These are phyloP conservation scores for Phengaris arion DNA, from an alignment of 2,888 invertebrate species.

Conservation along the genomic window DNA sequence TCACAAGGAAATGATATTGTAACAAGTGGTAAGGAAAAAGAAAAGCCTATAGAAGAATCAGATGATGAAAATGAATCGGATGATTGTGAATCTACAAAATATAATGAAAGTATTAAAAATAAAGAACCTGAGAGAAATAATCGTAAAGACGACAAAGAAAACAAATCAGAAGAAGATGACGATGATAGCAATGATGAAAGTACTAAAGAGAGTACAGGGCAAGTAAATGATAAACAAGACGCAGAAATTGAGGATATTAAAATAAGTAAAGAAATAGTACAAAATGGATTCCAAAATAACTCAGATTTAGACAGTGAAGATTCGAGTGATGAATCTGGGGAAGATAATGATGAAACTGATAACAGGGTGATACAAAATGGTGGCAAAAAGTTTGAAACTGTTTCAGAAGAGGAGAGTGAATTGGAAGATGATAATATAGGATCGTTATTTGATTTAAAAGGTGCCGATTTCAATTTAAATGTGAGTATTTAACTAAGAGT, in stretches of 20 bases:
- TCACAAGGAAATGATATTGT: neutral
- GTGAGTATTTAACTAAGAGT: conserved; percentile 43
- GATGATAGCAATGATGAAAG: conserved; percentile 37
- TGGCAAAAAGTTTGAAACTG: conserved; percentile 30
- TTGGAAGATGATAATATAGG: conserved; percentile 46
- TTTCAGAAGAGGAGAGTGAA: conserved; percentile 20
- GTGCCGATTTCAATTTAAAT: conserved; percentile 63
- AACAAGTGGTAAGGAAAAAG: neutral
- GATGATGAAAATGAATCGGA: conserved; percentile 34
- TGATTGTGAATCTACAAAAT: conserved; percentile 30
- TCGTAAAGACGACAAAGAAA: neutral
- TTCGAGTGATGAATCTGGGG: conserved; percentile 23
- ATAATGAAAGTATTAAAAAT: conserved; percentile 12
- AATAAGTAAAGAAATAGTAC: neutral
- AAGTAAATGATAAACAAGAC: conserved; percentile 38
- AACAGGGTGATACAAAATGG: conserved; percentile 33
- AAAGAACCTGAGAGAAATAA: neutral
- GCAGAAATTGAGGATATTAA: neutral
- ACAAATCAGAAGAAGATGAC: conserved; percentile 7
- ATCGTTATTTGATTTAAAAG: conserved; percentile 59
- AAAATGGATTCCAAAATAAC: conserved; percentile 47
- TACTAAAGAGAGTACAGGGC: conserved; percentile 36
- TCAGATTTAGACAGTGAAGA: conserved; percentile 44
- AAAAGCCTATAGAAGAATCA: conserved; percentile 18
- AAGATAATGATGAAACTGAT: conserved; percentile 48